Percentiles rank a stretch among this genome's conserved stretches.
These are phyloP conservation scores for Pristionchus entomophagus DNA, from an alignment of 2,888 invertebrate genomes.

Conservation along the genomic window DNA sequence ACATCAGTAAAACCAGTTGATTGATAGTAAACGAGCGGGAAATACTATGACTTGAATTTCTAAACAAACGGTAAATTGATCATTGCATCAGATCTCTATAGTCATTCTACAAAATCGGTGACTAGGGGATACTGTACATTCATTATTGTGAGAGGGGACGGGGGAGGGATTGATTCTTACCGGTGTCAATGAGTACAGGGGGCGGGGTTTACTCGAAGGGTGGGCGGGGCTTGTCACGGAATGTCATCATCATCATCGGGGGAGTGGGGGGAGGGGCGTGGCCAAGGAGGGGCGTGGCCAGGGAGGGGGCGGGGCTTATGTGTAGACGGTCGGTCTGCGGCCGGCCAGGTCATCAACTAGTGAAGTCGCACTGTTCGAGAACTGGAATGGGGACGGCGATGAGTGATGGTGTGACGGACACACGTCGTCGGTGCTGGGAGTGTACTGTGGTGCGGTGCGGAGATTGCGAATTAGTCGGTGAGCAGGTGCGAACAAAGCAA, in stretches of 20 bases:
- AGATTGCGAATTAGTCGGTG: not conserved
- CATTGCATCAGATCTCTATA: constrained; percentile 18
- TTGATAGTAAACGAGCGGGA: not conserved
- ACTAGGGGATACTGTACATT: constrained; percentile 12
- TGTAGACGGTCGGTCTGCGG: constrained; percentile 44
- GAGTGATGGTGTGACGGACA: not conserved
- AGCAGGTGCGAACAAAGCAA: constrained; percentile 9
- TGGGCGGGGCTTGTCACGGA: not conserved
- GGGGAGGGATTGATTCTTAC: not conserved
- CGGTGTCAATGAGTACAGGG: not conserved
- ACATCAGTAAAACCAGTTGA: not conserved
- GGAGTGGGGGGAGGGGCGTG: too few species aligned
- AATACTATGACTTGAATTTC: constrained; percentile 22
- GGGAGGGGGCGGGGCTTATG: constrained; percentile 16
- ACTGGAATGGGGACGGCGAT: constrained; percentile 43
- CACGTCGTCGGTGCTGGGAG: constrained; percentile 23
- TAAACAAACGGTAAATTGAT: not conserved
- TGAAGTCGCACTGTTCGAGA: constrained; percentile 55
- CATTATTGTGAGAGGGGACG: not conserved
- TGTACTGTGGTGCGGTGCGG: not conserved
- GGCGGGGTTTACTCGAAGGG: constrained; percentile 5
- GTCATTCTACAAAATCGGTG: not conserved
- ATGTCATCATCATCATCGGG: constrained; percentile 11
- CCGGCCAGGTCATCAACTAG: constrained; percentile 54
- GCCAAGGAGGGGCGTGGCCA: too few species aligned